Evolutionary conservation across 1,140 invertebrate species (phyloP).

Genomic region (Penaeus chinensis): DNA sequence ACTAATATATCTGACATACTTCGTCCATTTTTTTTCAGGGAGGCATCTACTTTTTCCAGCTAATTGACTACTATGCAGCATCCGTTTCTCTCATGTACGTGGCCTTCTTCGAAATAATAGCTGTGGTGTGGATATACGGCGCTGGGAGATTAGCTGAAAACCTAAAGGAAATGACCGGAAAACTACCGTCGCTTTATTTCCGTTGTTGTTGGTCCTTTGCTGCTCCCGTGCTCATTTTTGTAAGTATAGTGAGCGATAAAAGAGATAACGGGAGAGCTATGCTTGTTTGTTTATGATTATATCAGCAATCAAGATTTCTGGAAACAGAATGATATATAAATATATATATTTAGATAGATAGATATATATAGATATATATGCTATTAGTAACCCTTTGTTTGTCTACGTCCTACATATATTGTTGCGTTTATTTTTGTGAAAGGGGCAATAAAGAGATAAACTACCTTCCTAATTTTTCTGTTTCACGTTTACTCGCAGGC

Average conservation of each 20-base stretch:
- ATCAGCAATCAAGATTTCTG: too few species aligned
- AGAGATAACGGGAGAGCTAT: too few species aligned
- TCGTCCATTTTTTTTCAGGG: slow-evolving; percentile 73
- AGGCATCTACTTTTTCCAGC: slow-evolving; percentile 91
- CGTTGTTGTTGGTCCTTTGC: slow-evolving; percentile 85
- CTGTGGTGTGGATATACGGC: slow-evolving; percentile 91
- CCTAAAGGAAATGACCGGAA: slow-evolving; percentile 88
- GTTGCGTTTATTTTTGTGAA: too few species aligned
- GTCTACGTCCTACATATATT: too few species aligned
- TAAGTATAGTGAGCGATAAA: slow-evolving; percentile 68
- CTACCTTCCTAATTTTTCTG: neutral
- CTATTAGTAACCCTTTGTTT: neutral
- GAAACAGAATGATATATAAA: too few species aligned
- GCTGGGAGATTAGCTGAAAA: slow-evolving; percentile 81
- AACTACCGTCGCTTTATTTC: slow-evolving; percentile 81
- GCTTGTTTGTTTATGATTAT: too few species aligned
- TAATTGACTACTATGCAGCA: slow-evolving; percentile 92
- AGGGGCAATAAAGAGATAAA: slow-evolving; percentile 5
- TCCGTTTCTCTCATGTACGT: slow-evolving; percentile 91
- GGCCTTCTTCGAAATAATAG: slow-evolving; percentile 91
- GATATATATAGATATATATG: neutral
- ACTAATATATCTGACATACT: neutral
- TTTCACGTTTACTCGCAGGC: slow-evolving; percentile 71
- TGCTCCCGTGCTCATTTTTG: slow-evolving; percentile 85
- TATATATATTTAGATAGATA: too few species aligned